Evolutionary conservation across 1,140 invertebrate genomes (phyloP).

Genomic region (Eciton burchellii): DNA sequence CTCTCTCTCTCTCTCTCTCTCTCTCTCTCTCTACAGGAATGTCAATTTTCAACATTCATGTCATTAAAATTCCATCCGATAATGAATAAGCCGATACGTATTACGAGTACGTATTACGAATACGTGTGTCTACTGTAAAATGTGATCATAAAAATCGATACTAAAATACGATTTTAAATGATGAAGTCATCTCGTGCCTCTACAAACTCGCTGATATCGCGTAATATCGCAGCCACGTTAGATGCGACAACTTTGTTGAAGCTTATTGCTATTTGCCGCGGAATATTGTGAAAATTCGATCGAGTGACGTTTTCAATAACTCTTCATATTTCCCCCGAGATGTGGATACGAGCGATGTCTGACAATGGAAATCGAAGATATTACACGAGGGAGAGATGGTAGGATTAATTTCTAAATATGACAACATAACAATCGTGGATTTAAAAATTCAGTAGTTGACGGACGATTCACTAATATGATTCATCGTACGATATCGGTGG

Average conservation of each 20-base stretch:
- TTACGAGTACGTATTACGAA: not conserved
- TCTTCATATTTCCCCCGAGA: slow-evolving; percentile 41
- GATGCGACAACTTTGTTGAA: slow-evolving; percentile 1
- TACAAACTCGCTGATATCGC: slow-evolving; percentile 5
- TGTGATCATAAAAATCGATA: not conserved
- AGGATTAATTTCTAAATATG: slow-evolving; percentile 43
- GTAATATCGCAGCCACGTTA: slow-evolving; percentile 11
- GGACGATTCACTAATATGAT: not conserved
- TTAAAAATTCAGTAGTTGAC: slow-evolving; percentile 13
- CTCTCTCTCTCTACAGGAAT: too few relatives aligned
- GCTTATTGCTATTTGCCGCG: not conserved
- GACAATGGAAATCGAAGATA: slow-evolving; percentile 50
- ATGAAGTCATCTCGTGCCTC: not conserved
- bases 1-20: too few relatives aligned
- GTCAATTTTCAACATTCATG: too few relatives aligned
- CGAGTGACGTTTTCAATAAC: slow-evolving; percentile 51
- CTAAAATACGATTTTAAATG: not conserved
- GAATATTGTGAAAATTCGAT: slow-evolving; percentile 39
- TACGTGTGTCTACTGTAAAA: not conserved
- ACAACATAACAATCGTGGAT: slow-evolving; percentile 21
- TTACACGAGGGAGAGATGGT: slow-evolving; percentile 30
- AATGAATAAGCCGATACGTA: too few relatives aligned
- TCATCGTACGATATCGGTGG: not conserved
- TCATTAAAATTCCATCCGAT: too few relatives aligned
- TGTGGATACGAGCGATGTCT: slow-evolving; percentile 19